Conservation (phyloP, 2,113 vertebrate species). For the Hypocryptadius cinnamomeus region DNA sequence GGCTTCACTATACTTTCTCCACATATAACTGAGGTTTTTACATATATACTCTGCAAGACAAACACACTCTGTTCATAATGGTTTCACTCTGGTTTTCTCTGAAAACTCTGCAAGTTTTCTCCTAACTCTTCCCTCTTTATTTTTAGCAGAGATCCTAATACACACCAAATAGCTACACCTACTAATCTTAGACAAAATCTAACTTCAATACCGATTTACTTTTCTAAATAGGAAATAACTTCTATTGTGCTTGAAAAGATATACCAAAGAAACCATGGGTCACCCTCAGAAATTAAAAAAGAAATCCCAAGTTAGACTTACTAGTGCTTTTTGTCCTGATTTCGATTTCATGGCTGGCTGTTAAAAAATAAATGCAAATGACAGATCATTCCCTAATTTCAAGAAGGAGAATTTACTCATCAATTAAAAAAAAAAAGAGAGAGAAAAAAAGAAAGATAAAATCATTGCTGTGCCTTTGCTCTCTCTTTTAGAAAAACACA, state of each 20-base stretch:
- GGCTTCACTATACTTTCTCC: neutral
- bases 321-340: neutral
- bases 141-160: neutral
- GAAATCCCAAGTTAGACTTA: neutral
- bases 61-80: neutral
- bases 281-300: neutral
- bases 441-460: too few species aligned
- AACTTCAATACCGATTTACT: neutral
- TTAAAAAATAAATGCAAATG: neutral
- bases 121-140: neutral
- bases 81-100: neutral
- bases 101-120: neutral
- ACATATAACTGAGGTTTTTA: neutral
- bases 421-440: neutral
- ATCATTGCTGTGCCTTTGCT: neutral
- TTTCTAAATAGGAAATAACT: neutral
- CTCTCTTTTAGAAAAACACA: neutral
- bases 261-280: neutral
- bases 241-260: neutral
- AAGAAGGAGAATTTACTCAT: neutral
- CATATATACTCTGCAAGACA: neutral
- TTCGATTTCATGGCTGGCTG: neutral
- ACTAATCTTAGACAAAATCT: neutral
- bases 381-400: neutral
- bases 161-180: neutral